phyloP scores from a whole-genome alignment of 2,113 vertebrate genomes.

The Anhinga rufa region DNA sequence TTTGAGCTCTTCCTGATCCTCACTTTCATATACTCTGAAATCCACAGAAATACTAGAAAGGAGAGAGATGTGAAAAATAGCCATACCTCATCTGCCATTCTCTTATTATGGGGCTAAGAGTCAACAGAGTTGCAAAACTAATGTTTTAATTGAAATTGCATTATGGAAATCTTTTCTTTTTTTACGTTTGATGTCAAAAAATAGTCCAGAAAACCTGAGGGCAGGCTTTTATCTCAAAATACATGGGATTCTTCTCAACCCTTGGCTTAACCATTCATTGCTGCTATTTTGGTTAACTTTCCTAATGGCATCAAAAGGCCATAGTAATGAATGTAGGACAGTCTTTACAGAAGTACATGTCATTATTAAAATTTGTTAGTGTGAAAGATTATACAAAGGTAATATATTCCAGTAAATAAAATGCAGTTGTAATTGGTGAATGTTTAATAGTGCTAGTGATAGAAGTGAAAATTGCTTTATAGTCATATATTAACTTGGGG shows the following conservation, averaged over 20 bases:
- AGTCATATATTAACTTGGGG: not conserved
- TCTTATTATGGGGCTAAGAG: not conserved
- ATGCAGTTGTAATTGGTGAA: not conserved
- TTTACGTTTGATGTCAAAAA: not conserved
- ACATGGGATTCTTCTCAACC: not conserved
- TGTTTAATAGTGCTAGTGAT: not conserved
- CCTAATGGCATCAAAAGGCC: not conserved
- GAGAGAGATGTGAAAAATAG: not conserved
- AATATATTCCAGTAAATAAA: not conserved
- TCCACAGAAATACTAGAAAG: not conserved
- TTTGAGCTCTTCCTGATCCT: not conserved
- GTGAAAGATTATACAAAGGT: not conserved
- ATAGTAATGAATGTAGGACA: rapidly evolving
- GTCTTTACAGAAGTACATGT: not conserved
- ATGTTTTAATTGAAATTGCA: not conserved
- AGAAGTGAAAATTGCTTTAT: not conserved
- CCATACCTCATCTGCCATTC: not conserved
- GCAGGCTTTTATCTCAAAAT: not conserved
- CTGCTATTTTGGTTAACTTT: not conserved
- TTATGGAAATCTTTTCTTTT: not conserved
- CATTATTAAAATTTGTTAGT: not conserved
- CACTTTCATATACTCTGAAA: not conserved
- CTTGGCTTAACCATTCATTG: not conserved
- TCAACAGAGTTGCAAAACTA: not conserved
- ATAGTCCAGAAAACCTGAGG: not conserved